These are phyloP conservation scores for Pyrrhura leucotis DNA, from an alignment of 2,797 vertebrate species.

Conservation along the genomic window DNA sequence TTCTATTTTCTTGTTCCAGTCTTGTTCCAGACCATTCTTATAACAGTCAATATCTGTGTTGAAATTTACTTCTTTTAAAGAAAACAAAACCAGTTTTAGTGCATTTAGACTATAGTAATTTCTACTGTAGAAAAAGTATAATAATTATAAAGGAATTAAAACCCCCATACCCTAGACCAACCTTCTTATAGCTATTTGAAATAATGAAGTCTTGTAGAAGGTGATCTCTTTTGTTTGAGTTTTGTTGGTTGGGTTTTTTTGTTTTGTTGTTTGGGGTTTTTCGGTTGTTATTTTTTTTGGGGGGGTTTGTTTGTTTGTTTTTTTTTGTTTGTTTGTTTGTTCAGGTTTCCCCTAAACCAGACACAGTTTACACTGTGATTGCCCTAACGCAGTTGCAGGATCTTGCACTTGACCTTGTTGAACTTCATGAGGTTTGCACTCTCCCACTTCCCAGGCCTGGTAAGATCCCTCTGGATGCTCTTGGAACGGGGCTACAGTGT, in stretches of 20 bases:
- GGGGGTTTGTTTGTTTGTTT: no score
- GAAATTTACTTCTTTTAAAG: background rate
- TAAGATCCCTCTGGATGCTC: background rate
- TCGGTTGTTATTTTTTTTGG: background rate
- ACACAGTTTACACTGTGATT: background rate
- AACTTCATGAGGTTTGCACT: background rate
- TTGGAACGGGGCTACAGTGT: background rate
- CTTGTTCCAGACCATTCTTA: background rate
- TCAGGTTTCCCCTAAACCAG: background rate
- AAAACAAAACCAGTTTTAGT: background rate
- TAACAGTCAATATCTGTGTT: background rate
- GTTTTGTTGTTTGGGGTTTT: background rate
- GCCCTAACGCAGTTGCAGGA: background rate
- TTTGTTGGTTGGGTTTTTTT: background rate
- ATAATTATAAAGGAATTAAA: background rate
- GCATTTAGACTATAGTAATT: background rate
- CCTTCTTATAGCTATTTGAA: background rate
- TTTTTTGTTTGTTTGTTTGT: background rate
- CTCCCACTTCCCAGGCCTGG: background rate
- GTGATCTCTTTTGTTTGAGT: background rate
- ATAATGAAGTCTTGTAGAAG: background rate
- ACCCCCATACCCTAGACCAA: fast-evolving
- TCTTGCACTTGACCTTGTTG: background rate
- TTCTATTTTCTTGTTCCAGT: background rate
- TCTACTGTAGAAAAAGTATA: background rate